Evolutionary conservation across 1,140 invertebrate genomes (phyloP), one percentile per base, ranked within the genome.

Genomic region (Sinonovacula constricta): DNA sequence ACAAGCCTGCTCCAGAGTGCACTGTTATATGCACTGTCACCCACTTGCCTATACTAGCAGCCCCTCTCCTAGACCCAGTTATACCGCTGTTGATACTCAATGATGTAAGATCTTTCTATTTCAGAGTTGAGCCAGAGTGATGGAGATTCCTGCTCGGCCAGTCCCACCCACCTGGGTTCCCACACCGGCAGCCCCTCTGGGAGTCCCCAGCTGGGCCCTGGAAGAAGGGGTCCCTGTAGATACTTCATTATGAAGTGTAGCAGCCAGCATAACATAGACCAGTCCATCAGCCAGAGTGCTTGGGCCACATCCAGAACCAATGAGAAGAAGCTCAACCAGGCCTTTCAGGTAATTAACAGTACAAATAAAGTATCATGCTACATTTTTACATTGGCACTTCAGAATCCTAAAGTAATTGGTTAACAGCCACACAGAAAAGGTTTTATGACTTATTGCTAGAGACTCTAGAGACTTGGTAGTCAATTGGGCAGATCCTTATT

Each of bases 221-320:
- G 33, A 45, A 66, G 26, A 24, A 4, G 22, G 2, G 26, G 31
- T 7, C 3, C 60, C 28, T 34, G 34, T 31, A 71, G 89, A 24
- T 93, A 91, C 80, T 93, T 92, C 82, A 85, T 93, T 4, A 92
- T 93, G 83, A 92, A 92, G 81, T 92, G 91, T 60, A 90, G 87
- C 45, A 91, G 88, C 69, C 87, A 92, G 22, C 92, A 91, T 78
- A 86, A 89, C 57, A 84, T 93, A 45, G 92, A 93, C 62, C 82
- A 89, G 14, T 92, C 92, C 5, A 77, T 91, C 33, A 88, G 83
- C 70, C 90, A 88, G 59, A 88, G 89, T 18, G 80, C 91, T 1
- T 93, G 92, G 92, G 89, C 91, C n/a, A 92, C 92, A 51, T 88
- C 90, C 14, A 82, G 87, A 18, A 84, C 79, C 14, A 93, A 91